A percentile compares a stretch with the other conserved stretches of the same genome.
These are phyloP conservation scores for Drosophila grimshawi DNA, from an alignment of 1,140 invertebrate species.

Conservation along the genomic window DNA sequence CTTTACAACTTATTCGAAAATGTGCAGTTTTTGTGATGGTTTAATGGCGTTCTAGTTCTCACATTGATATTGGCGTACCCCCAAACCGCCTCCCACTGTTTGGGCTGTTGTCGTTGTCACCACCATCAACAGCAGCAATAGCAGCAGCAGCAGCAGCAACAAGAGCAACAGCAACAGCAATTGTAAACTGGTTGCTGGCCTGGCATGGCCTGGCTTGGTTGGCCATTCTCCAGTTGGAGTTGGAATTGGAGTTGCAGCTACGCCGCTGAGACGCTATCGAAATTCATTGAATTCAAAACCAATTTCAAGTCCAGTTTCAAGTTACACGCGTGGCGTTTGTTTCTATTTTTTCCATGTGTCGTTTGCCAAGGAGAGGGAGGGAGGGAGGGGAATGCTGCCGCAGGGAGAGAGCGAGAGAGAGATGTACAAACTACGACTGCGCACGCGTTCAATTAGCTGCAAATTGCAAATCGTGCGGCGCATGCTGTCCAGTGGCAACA, in stretches of 20 bases:
- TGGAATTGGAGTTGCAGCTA: slow-evolving; percentile 10
- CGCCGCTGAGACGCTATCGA: slow-evolving; percentile 60
- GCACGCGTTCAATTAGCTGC: slow-evolving; percentile 82
- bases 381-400: background rate
- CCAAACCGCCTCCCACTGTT: slow-evolving; percentile 55
- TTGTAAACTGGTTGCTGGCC: slow-evolving; percentile 22
- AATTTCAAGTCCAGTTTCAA: slow-evolving; percentile 46
- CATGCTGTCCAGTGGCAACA: slow-evolving; percentile 73
- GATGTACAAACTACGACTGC: slow-evolving; percentile 72
- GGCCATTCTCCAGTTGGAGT: slow-evolving; percentile 22
- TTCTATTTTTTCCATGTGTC: slow-evolving; percentile 49
- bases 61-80: slow-evolving; percentile 4
- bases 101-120: slow-evolving; percentile 43
- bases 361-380: slow-evolving; percentile 61
- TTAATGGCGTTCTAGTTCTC: slow-evolving; percentile 1
- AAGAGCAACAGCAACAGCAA: background rate
- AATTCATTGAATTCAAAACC: slow-evolving; percentile 74
- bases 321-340: slow-evolving; percentile 37
- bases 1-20: no score
- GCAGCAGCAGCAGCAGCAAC: slow-evolving; percentile 36
- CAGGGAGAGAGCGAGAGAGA: slow-evolving; percentile 19
- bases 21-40: background rate
- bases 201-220: slow-evolving; percentile 1
- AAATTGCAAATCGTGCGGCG: slow-evolving; percentile 81
- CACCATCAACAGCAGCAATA: slow-evolving; percentile 27